A percentile compares a stretch with the other conserved stretches of the same genome.
phyloP scores from a whole-genome alignment of 2,113 vertebrate species.

The Tenrec ecaudatus region DNA sequence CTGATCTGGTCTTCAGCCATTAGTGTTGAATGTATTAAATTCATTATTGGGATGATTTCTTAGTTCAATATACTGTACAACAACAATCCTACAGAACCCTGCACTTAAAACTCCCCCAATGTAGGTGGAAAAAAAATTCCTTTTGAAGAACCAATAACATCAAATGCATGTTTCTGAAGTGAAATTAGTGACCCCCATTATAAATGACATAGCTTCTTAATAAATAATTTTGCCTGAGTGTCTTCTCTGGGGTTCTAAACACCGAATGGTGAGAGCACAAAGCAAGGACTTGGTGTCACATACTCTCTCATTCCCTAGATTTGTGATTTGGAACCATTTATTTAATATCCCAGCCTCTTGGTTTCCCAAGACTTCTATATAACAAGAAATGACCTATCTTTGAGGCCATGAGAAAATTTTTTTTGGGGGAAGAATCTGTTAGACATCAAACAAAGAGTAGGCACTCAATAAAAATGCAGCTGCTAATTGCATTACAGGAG shows the following conservation, averaged over 20 bases:
- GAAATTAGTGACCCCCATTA: background rate
- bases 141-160: background rate
- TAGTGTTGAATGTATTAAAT: too few species aligned
- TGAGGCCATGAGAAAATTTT: background rate
- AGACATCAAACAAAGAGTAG: background rate
- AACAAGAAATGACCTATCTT: background rate
- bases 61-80: too few species aligned
- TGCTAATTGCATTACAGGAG: background rate
- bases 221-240: background rate
- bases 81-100: too few species aligned
- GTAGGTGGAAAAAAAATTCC: background rate
- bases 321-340: background rate
- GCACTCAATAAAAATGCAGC: background rate
- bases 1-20: too few species aligned
- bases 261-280: background rate
- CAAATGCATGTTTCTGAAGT: background rate
- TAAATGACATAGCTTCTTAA: background rate
- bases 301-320: background rate
- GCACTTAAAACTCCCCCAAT: background rate
- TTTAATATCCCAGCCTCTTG: too few species aligned
- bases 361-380: too few species aligned
- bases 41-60: too few species aligned
- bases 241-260: background rate
- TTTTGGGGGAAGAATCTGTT: background rate
- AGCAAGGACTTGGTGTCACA: background rate